Evolutionary conservation across 1,140 invertebrate genomes (phyloP), one percentile per base, ranked within the genome.

Genomic region (Lepidotrigona ventralis): DNA sequence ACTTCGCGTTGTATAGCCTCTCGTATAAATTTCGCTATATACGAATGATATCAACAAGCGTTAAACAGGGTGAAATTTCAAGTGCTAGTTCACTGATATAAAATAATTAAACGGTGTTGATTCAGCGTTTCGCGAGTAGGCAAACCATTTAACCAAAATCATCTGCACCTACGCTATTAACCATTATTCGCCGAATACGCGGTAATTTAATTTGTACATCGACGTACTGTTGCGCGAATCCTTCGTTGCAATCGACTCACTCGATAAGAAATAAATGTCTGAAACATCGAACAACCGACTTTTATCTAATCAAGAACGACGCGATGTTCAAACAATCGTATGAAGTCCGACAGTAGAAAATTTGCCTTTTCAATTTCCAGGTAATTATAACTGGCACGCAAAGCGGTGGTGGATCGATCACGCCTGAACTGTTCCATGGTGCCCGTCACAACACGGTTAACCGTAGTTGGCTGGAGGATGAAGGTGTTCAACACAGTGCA

Each of bases 191-290:
- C 33, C 46, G 60, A 1, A 64, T n/a, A n/a, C 60, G 60, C n/a
- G 58, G 71, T 71, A 79, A 79, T 79, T 71, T 71, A 33, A 60
- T 60, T 51, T 14, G 39, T n/a, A n/a, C 2, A 19, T 60, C 21
- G 3, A 39, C 39, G 39, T 4, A 39, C 8, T 39, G 39, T 39
- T 8, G 3, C 39, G 39, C 39, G 39, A 8, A 46, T 46, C 39
- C 23, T n/a, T 14, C n/a, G 8, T 64, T 26, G 0, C 3, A 26
- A 63, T n/a, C n/a, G 3, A 23, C 8, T 23, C 56, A 21, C 8
- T 21, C 15, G 6, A 6, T 64, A 17, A 8, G 26, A 17, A 26
- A 15, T 63, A 14, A 15, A n/a, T 26, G 6, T 26, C 60, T 33
- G 1, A 26, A 29, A 64, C n/a, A 8, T 17, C n/a, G 14, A 8